phyloP scores from a whole-genome alignment of 2,113 vertebrate species.

The Hemiscyllium ocellatum region DNA sequence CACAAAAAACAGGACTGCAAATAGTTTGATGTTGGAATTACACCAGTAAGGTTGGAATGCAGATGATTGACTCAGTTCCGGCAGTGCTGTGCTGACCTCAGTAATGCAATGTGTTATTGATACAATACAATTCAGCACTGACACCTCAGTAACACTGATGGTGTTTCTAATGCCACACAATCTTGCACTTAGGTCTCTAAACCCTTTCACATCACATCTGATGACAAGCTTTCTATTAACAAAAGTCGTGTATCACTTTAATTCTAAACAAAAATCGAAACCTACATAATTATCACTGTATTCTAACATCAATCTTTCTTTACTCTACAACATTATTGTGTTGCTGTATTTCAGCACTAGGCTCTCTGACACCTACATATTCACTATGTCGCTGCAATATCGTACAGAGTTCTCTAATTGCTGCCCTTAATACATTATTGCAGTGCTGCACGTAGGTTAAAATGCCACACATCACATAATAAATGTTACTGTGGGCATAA shows the following conservation, averaged over 20 bases:
- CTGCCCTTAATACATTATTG: neutral
- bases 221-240: neutral
- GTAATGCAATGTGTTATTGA: neutral
- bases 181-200: neutral
- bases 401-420: neutral
- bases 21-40: neutral
- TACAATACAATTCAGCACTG: neutral
- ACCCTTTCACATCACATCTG: neutral
- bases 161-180: neutral
- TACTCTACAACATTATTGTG: neutral
- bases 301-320: neutral
- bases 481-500: neutral
- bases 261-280: neutral
- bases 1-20: neutral
- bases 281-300: neutral
- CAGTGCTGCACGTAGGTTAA: neutral
- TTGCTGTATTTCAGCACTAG: neutral
- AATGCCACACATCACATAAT: neutral
- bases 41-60: neutral
- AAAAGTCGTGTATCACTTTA: neutral
- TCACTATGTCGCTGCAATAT: neutral
- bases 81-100: neutral
- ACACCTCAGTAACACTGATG: neutral
- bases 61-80: neutral
- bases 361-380: neutral